Percentiles rank a stretch among this genome's conserved stretches.
These are phyloP conservation scores for Microtus montanus DNA, from an alignment of 2,113 vertebrate species.

Conservation along the genomic window DNA sequence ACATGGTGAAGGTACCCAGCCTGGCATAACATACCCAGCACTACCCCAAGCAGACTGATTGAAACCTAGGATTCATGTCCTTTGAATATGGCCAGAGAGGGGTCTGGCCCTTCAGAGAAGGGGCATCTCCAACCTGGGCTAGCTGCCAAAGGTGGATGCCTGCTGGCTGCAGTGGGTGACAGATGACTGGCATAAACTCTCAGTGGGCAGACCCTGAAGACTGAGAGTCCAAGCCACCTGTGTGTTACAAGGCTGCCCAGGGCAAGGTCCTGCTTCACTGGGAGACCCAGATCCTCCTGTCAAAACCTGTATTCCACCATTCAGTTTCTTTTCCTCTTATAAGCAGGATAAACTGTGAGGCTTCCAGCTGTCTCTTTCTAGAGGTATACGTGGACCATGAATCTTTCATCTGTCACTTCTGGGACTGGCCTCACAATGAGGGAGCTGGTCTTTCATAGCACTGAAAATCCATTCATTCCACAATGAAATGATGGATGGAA, in stretches of 20 bases:
- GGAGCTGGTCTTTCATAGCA: background rate
- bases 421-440: background rate
- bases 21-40: fast-evolving
- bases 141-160: background rate
- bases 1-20: background rate
- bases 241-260: background rate
- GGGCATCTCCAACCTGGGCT: fast-evolving
- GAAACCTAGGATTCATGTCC: background rate
- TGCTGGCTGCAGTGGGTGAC: background rate
- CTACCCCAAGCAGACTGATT: background rate
- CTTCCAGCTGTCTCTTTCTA: background rate
- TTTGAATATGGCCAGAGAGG: background rate
- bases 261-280: background rate
- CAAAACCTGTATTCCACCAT: background rate
- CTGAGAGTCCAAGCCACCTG: background rate
- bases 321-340: background rate
- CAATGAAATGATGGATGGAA: background rate
- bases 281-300: background rate
- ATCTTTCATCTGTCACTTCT: background rate
- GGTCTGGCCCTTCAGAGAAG: background rate
- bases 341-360: background rate
- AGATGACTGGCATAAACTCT: background rate
- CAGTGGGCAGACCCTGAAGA: background rate
- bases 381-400: background rate
- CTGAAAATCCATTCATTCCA: background rate